Base-by-base conservation (phyloP, 2,888 invertebrate genomes). In the Caenorhabditis sp. region DNA sequence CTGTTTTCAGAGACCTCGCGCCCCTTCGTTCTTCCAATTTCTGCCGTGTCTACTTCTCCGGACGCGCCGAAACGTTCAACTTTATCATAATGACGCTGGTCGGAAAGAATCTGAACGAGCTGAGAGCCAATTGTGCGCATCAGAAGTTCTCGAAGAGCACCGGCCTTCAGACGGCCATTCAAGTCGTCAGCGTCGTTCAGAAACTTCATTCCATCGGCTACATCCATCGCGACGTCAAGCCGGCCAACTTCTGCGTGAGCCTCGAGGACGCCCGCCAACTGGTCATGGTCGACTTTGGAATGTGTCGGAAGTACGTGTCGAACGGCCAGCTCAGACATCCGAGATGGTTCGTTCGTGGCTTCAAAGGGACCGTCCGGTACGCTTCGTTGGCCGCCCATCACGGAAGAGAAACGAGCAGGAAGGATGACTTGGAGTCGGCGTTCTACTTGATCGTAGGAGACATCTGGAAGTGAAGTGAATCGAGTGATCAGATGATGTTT, bases 361-460 rank as follows among this genome's bases (percentile, higher is more conserved):
- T 80, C 62, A 72, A 73, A 24, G 78, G 80, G 17, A 80, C 80
- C n/a, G 24, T 68, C n/a, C 53, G 80, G n/a, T 78, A 81, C 68
- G 80, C 79, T 2, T 26, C 80, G 2, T 32, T 83, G 35, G 66
- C 72, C 3, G 53, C 79, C 43, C 84, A 86, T 70, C 66, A 83
- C 39, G 70, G 71, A 45, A 59, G 81, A 17, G 86, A 86, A 22
- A 66, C 78, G 22, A 63, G 80, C 35, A 65, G 86, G 32, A 85
- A 85, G 43, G 86, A 86, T 55, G 86, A 86, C 50, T 70, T 86
- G 53, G 85, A 86, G 63, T 76, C 83, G 30, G 80, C 82, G 81
- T 56, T 84, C 9, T 86, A 86, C 20, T 79, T 45, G 30, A 61
- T 59, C 82, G 84, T 45, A 52, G 46, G 30, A 37, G 20, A 17